These are phyloP conservation scores for Kryphioiulus occultus DNA, from an alignment of 2,888 invertebrate genomes.

Conservation along the genomic window DNA sequence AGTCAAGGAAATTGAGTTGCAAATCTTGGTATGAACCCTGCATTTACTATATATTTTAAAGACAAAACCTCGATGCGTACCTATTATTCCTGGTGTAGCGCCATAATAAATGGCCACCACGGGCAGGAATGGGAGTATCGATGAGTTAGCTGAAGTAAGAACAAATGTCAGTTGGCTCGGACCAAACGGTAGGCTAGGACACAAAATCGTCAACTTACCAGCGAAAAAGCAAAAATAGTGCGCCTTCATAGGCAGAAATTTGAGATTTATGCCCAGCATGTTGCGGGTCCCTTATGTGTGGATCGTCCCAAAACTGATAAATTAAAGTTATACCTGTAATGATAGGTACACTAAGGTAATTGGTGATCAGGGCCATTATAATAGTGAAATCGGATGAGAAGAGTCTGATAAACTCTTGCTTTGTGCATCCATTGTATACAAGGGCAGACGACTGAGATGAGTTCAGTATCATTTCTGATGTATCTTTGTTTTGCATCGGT, in stretches of 20 bases:
- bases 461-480: no score
- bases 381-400: background rate
- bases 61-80: background rate
- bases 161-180: background rate
- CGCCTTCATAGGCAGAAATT: conserved; percentile 59
- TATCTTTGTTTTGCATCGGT: no score
- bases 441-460: no score
- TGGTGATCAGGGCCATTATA: background rate
- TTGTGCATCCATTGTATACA: no score
- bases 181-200: background rate
- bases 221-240: conserved; percentile 59
- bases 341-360: background rate
- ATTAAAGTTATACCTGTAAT: no score
- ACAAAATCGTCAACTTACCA: conserved; percentile 47
- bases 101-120: background rate
- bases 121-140: background rate
- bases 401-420: background rate
- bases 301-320: background rate
- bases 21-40: no score
- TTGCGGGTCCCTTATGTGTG: background rate
- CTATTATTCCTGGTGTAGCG: conserved; percentile 11
- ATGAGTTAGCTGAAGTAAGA: background rate
- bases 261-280: conserved; percentile 56
- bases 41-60: no score
- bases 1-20: no score